Conservation (phyloP, 2,797 vertebrate species). For the Ctenochaetus hawaiiensis region DNA sequence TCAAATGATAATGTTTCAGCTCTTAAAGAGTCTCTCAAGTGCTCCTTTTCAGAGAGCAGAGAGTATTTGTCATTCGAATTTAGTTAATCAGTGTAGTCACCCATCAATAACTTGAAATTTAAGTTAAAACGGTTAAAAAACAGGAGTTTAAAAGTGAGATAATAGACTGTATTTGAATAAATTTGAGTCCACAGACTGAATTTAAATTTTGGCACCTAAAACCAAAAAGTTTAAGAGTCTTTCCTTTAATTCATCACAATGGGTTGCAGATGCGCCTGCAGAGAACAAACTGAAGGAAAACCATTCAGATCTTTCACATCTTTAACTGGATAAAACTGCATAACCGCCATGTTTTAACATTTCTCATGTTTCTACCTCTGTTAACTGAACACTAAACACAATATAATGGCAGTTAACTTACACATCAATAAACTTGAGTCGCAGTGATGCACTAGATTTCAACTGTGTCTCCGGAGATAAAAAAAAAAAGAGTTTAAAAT, state of each 20-base stretch:
- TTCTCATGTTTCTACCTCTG: neutral
- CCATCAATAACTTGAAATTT: neutral
- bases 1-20: slow-evolving; percentile 3
- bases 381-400: neutral
- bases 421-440: neutral
- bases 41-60: neutral
- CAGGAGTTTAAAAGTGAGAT: neutral
- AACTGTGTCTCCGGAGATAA: neutral
- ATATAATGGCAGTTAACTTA: neutral
- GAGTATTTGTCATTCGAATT: neutral
- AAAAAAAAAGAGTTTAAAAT: neutral
- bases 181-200: no score
- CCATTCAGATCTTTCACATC: no score
- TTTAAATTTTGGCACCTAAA: no score
- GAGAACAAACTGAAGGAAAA: no score
- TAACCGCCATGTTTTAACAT: no score
- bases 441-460: slow-evolving; percentile 2
- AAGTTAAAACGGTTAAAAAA: neutral
- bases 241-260: no score
- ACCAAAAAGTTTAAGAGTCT: no score
- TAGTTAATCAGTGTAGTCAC: neutral
- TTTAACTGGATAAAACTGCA: no score
- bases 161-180: neutral
- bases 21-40: neutral
- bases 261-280: no score